Evolutionary conservation across 92 coral and sea anemone species (phyloP).

Genomic region (Umimayanthus kanabou): DNA sequence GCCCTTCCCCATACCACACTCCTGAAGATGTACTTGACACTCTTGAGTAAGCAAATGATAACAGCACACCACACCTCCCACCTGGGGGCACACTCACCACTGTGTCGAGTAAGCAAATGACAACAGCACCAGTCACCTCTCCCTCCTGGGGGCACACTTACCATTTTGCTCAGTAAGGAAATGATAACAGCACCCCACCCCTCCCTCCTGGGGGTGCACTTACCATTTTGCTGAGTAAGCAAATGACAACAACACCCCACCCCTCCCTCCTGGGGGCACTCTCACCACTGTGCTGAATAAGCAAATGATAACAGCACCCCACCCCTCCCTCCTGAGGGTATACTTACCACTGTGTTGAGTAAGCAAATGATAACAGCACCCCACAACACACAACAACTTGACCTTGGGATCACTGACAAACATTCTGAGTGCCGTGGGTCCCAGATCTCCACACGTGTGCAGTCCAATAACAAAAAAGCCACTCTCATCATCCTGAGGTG

Average conservation of each 20-base stretch:
- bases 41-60: too few relatives aligned
- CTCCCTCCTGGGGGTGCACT: background rate
- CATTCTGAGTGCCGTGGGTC: constrained; percentile 72
- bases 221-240: background rate
- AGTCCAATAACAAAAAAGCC: constrained; percentile 71
- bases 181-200: background rate
- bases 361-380: constrained; percentile 86
- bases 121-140: constrained; percentile 65
- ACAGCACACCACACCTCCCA: too few relatives aligned
- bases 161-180: background rate
- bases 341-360: constrained; percentile 43
- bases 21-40: background rate
- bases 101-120: constrained; percentile 63
- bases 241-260: too few relatives aligned
- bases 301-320: constrained; percentile 85
- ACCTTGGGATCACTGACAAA: constrained; percentile 65
- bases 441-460: constrained; percentile 87
- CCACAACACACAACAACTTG: constrained; percentile 74
- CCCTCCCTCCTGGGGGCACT: too few relatives aligned
- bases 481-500: background rate
- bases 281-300: constrained; percentile 41
- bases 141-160: background rate
- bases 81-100: background rate
- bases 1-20: background rate
- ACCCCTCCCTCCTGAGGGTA: constrained; percentile 47